Percentiles rank a stretch among this genome's conserved stretches.
phyloP scores from a whole-genome alignment of 2,797 vertebrate species.

The Platyrinchus mystaceus region DNA sequence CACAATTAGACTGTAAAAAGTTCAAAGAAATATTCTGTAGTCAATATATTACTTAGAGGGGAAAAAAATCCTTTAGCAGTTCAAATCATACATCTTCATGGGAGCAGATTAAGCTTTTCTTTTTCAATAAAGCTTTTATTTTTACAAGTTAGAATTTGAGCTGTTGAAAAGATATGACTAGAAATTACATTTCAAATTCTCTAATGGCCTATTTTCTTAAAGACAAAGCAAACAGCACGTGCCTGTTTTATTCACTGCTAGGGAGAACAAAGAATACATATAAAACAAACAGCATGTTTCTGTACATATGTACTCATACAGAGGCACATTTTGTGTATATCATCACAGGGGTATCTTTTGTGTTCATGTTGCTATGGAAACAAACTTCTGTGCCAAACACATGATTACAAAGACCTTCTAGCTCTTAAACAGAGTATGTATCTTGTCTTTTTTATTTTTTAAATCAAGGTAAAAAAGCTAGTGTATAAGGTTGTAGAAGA shows the following conservation, averaged over 20 bases:
- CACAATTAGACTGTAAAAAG: neutral
- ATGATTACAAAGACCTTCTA: neutral
- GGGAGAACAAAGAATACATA: neutral
- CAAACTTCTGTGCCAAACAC: neutral
- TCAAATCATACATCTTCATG: neutral
- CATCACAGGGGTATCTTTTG: neutral
- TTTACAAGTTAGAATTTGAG: neutral
- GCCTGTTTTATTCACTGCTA: neutral
- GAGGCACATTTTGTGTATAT: neutral
- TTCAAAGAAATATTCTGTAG: neutral
- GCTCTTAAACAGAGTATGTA: neutral
- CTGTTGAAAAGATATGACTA: neutral
- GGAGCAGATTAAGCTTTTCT: neutral
- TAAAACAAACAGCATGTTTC: neutral
- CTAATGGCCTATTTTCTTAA: neutral
- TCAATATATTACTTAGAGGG: neutral
- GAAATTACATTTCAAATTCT: neutral
- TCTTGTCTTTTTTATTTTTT: neutral
- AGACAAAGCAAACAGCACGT: neutral
- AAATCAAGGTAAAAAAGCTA: neutral
- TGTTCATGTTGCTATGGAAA: conserved; percentile 5
- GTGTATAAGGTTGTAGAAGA: neutral
- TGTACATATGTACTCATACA: neutral
- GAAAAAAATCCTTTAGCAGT: neutral
- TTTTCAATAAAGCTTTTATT: neutral